A percentile compares a stretch with the other conserved stretches of the same genome.
Evolutionary conservation across 2,113 vertebrate genomes (phyloP).

Genomic region (Sardina pilchardus): DNA sequence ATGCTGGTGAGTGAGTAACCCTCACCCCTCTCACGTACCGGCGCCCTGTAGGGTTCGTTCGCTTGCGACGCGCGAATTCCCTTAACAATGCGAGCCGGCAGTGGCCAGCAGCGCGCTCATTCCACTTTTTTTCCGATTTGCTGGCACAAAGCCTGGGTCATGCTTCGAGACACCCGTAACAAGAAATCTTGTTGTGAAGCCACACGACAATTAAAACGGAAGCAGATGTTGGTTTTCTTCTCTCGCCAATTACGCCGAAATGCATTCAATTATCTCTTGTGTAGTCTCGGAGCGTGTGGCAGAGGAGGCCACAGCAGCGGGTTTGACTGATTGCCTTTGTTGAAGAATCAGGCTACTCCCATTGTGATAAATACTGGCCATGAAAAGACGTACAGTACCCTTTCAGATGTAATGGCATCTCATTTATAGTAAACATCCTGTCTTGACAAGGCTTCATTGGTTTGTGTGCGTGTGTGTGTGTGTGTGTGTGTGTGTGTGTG

Average conservation of each 20-base stretch:
- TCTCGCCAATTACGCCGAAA: conserved; percentile 64
- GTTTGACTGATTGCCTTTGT: conserved; percentile 50
- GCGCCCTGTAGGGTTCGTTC: background rate
- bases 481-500: background rate
- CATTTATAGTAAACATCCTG: background rate
- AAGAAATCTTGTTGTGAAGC: conserved; percentile 54
- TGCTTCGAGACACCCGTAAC: conserved; percentile 54
- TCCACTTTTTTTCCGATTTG: conserved; percentile 53
- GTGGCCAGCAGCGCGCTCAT: conserved; percentile 34
- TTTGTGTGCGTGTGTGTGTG: background rate
- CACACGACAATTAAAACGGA: conserved; percentile 65
- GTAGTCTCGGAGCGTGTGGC: conserved; percentile 43
- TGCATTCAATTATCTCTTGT: conserved; percentile 64
- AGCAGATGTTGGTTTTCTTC: conserved; percentile 47
- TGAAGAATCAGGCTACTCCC: conserved; percentile 31
- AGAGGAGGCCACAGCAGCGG: conserved; percentile 24
- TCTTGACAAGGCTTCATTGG: background rate
- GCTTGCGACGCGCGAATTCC: background rate
- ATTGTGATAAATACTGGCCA: conserved; percentile 26
- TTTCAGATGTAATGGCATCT: background rate
- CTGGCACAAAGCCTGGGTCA: conserved; percentile 58
- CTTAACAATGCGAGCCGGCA: background rate
- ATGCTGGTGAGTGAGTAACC: background rate
- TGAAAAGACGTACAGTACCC: conserved; percentile 12
- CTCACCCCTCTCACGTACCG: background rate